Evolutionary conservation across 64 coral and sea anemone genomes (phyloP).

Genomic region (Stichodactyla mertensii): DNA sequence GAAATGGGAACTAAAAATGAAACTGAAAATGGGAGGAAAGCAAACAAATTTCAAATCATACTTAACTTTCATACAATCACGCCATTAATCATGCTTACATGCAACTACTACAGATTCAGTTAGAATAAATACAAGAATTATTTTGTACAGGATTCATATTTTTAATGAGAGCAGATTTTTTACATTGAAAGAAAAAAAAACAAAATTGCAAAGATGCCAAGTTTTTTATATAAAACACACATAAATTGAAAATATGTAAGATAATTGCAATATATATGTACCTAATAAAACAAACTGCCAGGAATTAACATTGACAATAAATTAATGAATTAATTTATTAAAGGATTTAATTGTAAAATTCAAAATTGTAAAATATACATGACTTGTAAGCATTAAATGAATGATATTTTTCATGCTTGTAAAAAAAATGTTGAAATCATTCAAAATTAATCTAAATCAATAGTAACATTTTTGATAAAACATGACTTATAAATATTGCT

Average conservation of each 20-base stretch:
- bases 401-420: constrained; percentile 2
- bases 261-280: background rate
- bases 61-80: too few species aligned
- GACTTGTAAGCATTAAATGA: background rate
- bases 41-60: too few species aligned
- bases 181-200: background rate
- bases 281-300: background rate
- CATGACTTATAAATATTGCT: too few species aligned
- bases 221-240: background rate
- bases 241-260: background rate
- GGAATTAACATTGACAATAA: background rate
- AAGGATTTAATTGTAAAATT: background rate
- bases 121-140: background rate
- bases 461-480: too few species aligned
- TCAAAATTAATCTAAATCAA: background rate
- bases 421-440: background rate
- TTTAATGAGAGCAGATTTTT: background rate
- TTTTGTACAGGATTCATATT: background rate
- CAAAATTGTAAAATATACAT: background rate
- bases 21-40: too few species aligned
- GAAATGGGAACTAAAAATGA: background rate
- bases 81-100: too few species aligned
- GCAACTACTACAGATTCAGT: too few species aligned
- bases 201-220: background rate
- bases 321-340: background rate